phyloP scores from a whole-genome alignment of 2,113 vertebrate species.

The Jacana jacana region DNA sequence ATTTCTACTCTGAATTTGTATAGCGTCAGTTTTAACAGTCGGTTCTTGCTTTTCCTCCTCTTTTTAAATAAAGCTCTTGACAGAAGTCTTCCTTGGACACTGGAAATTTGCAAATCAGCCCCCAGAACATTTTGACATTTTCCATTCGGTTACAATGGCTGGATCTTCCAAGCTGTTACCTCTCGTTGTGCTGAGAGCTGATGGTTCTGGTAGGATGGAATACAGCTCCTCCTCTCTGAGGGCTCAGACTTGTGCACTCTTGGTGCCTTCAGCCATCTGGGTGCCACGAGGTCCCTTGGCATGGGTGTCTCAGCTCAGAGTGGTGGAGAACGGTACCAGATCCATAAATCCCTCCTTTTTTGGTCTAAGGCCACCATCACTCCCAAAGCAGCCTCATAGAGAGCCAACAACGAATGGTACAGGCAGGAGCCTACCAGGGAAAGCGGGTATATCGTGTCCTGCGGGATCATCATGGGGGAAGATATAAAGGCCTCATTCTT shows the following conservation, averaged over 20 bases:
- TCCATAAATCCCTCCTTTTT: fast-evolving
- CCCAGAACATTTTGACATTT: background rate
- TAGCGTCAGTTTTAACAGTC: background rate
- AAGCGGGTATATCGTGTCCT: background rate
- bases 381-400: background rate
- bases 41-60: background rate
- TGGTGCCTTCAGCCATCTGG: background rate
- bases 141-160: background rate
- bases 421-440: background rate
- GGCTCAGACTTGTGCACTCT: background rate
- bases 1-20: background rate
- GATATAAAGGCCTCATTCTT: background rate
- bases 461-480: background rate
- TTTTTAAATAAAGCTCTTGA: background rate
- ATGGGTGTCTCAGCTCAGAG: background rate
- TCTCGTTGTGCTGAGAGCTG: background rate
- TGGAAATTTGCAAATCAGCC: background rate
- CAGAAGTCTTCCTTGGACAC: background rate
- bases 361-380: background rate
- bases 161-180: background rate
- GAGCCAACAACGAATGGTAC: fast-evolving
- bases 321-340: fast-evolving
- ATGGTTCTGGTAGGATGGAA: background rate
- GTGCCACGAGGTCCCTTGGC: background rate
- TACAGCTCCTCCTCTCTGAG: background rate